Evolutionary conservation across 2,113 vertebrate species (phyloP).

Genomic region (Scytalopus superciliaris): DNA sequence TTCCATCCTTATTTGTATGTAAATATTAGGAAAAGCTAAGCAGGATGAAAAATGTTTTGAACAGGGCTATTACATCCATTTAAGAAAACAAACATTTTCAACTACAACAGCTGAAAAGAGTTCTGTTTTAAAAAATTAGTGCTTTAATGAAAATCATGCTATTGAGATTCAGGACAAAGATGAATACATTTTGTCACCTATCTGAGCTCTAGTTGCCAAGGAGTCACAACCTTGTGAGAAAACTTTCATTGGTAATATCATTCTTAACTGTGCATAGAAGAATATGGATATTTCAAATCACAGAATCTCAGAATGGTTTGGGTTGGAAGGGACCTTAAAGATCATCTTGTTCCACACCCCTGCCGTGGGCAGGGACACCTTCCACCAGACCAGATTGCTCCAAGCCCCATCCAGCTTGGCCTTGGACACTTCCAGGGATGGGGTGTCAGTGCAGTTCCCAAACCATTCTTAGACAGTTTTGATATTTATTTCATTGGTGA

Average conservation of each 20-base stretch:
- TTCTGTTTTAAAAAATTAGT: not conserved
- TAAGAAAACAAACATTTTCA: not conserved
- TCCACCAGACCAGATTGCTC: not conserved
- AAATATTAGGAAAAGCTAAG: not conserved
- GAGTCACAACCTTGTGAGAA: not conserved
- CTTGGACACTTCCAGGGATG: not conserved
- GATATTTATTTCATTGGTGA: not conserved
- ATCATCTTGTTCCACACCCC: fast-evolving
- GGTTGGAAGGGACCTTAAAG: not conserved
- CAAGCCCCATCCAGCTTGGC: not conserved
- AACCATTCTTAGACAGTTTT: not conserved
- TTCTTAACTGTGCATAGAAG: not conserved
- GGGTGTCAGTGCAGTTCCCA: not conserved
- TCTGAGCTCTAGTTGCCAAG: not conserved
- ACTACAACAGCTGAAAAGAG: not conserved
- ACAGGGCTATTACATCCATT: not conserved
- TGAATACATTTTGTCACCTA: not conserved
- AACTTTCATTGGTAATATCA: not conserved
- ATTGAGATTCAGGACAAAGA: not conserved
- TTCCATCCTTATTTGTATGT: not conserved
- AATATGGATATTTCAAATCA: not conserved
- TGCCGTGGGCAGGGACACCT: not conserved
- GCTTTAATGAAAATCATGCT: not conserved
- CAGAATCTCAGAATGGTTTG: not conserved
- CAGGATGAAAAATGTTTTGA: not conserved